Evolutionary conservation across 2,888 invertebrate species (phyloP), one percentile per base, ranked within the genome.

Genomic region (Cacoxenus indagator): DNA sequence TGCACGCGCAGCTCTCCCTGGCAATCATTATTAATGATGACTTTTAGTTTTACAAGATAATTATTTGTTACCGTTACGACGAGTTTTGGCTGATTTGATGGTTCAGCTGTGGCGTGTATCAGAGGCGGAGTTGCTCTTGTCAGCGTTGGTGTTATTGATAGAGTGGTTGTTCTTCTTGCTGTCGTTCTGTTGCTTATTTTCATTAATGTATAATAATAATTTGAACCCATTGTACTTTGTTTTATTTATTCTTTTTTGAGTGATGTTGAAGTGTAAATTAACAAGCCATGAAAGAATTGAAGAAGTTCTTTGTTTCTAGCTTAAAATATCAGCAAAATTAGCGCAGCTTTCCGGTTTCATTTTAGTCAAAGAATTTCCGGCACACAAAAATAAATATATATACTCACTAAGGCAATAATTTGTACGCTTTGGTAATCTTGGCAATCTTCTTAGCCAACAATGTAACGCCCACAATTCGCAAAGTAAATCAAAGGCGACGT

Each of bases 21-120:
- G 77, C 81, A 81, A 81, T 81, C 82, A 81, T 81, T 81, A 81
- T 81, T 81, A 81, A 81, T 81, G 80, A 81, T 81, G 80, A 81
- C 80, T 81, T 81, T 81, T 80, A 81, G 82, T 81, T 81, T 43
- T 80, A 81, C 80, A 81, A 81, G 82, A 82, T 81, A 81, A 80
- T 80, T 79, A 80, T 80, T 80, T 81, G 82, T 81, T 78, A 81
- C 82, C 76, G 79, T 81, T 76, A 74, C 72, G n/a, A n/a, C n/a
- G 24, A 17, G 31, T 8, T 73, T 71, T 24, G 72, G 9, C 22
- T 29, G 37, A 72, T 54, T 62, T 64, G 54, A 55, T 67, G 64
- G 67, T 37, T 8, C 55, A 14, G 3, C 55, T 14, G 9, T 19
- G 19, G 61, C 57, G 55, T 59, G 9, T 65, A 67, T 65, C 66